Base-by-base conservation (phyloP, 2,113 vertebrate species). In the Ceyx margarethae region DNA sequence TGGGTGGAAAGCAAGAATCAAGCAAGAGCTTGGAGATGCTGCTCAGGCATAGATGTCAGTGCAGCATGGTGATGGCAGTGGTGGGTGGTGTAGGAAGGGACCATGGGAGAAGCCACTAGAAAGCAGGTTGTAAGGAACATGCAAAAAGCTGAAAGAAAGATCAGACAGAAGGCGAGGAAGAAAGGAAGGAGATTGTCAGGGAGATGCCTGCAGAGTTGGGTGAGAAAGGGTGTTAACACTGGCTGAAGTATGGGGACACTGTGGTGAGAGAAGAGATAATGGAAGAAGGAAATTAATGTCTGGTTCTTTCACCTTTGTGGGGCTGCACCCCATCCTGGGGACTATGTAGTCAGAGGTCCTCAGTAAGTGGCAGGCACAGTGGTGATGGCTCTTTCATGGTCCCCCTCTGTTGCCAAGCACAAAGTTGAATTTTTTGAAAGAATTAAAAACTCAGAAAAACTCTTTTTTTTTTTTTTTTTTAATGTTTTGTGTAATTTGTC, bases 321-420 rank as follows among this genome's bases (percentile, higher is more conserved):
- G 10, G 9, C 16, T 58, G 7, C 21, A 3, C 11, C 23, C 35
- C 0, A 0, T 53, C 7, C 29, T 50, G 29, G 29, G 23, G 16
- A 69, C 2, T 0, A 0, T 46, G 71, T 46, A 82, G 7, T 51
- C 20, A 0, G 1, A 13, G 3, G 14, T 66, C 46, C 64, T 83
- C 0, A 0, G 22, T 56, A 29, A 40, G 51, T 8, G 10, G n/a
- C 62, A 51, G 20, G 33, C 56, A 35, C 15, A 18, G 33, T 71
- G 40, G 22, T 73, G 74, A 64, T 82, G 46, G 11, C 21, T 15
- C 7, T 87, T 76, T 91, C 21, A 19, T 5, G 9, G 22, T 33
- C 45, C 54, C 13, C 15, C 33, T 76, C 73, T 0, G 1, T 42
- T 82, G 43, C 29, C 40, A 77, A 83, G 53, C 26, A 21, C 31